A percentile compares a stretch with the other conserved stretches of the same genome.
Conservation (phyloP, 2,113 vertebrate genomes). For the Azemiops feae region DNA sequence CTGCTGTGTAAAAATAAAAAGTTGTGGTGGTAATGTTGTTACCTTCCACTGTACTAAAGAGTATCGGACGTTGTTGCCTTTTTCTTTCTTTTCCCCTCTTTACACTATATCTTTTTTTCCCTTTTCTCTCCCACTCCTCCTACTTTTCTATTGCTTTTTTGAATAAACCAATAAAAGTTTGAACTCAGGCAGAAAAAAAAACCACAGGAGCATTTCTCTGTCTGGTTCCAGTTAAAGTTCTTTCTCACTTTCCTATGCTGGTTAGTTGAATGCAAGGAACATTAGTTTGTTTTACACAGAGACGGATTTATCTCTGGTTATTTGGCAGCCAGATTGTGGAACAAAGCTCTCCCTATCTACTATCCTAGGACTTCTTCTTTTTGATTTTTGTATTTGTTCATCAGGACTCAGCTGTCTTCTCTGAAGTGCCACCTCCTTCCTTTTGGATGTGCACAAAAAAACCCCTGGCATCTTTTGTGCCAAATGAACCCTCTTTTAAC, state of each 20-base stretch:
- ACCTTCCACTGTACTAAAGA: no score
- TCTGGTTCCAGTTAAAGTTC: not conserved
- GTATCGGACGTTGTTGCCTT: no score
- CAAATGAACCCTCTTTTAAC: conserved; percentile 26
- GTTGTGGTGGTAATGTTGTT: no score
- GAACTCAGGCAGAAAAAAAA: not conserved
- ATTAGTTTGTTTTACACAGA: not conserved
- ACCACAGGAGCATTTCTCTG: not conserved
- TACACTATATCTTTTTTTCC: no score
- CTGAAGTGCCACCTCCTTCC: conserved; percentile 36
- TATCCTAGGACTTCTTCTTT: not conserved
- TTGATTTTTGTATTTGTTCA: not conserved
- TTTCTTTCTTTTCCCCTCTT: no score
- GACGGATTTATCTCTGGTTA: not conserved
- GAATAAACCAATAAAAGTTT: no score
- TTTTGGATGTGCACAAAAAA: conserved; percentile 36
- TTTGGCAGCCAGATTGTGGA: not conserved
- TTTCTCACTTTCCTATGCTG: not conserved
- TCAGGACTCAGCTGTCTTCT: not conserved
- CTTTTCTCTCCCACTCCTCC: no score
- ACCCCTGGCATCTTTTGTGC: not conserved
- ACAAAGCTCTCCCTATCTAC: not conserved
- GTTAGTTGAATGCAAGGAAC: not conserved
- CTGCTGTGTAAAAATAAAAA: no score
- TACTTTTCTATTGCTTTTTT: no score